Evolutionary conservation across 2,797 vertebrate genomes (phyloP).

Genomic region (Scleropages formosus): DNA sequence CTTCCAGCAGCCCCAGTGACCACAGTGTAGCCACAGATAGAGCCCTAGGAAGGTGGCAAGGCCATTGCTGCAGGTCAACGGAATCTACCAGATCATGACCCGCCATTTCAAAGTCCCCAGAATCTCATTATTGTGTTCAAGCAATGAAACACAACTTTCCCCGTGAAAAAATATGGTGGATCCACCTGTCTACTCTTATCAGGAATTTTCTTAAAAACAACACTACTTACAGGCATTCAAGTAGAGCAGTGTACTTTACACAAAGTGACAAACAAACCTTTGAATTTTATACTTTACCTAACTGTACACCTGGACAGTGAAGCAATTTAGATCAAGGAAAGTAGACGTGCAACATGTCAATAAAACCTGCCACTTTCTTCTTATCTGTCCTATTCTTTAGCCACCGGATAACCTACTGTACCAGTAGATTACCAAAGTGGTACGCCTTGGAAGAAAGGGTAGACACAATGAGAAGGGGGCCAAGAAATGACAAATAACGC

Average conservation of each 20-base stretch:
- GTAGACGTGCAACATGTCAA: too few species aligned
- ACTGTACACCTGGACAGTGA: neutral
- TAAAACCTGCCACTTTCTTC: too few species aligned
- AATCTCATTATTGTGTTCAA: neutral
- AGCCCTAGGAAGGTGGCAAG: slow-evolving; percentile 69
- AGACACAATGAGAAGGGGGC: too few species aligned
- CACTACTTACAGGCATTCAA: neutral
- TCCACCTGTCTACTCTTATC: neutral
- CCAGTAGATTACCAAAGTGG: too few species aligned
- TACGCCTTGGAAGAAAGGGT: too few species aligned
- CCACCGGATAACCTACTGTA: too few species aligned
- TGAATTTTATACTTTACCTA: neutral
- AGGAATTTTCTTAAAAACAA: neutral
- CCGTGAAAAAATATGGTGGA: neutral
- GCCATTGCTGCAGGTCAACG: neutral
- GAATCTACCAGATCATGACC: neutral
- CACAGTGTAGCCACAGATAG: slow-evolving; percentile 94
- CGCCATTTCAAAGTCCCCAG: neutral
- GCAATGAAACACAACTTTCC: neutral
- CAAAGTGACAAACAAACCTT: neutral
- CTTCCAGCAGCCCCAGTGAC: slow-evolving; percentile 89
- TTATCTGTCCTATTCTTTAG: too few species aligned
- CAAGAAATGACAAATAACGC: too few species aligned
- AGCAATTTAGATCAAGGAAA: neutral
- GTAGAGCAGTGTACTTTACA: neutral